Evolutionary conservation across 2,888 invertebrate species (phyloP).

Genomic region (Sphaerophoria taeniata): DNA sequence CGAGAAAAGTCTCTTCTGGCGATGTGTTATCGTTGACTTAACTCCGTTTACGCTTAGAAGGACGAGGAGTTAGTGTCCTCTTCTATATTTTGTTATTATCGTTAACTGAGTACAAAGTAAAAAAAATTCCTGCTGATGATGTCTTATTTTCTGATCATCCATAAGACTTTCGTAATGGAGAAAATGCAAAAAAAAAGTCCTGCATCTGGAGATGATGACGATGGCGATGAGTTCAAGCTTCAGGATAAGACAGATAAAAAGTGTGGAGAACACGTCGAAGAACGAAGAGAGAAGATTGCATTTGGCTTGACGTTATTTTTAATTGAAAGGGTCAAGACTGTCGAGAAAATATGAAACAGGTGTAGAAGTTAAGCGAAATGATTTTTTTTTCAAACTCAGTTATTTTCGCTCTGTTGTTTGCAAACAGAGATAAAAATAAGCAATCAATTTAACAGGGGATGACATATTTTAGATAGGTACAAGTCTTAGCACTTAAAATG

Average conservation of each 20-base stretch:
- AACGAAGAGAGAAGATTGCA: not conserved
- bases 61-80: conserved; percentile 31
- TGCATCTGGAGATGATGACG: not conserved
- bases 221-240: not conserved
- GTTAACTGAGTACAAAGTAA: conserved; percentile 50
- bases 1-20: conserved; percentile 35
- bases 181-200: not conserved
- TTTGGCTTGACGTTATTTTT: conserved; percentile 14
- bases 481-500: too few relatives aligned
- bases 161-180: conserved; percentile 15
- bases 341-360: conserved; percentile 8
- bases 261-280: not conserved
- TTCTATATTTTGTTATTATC: conserved; percentile 47
- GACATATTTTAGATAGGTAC: too few relatives aligned
- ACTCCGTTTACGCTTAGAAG: conserved; percentile 32
- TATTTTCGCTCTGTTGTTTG: too few relatives aligned
- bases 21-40: conserved; percentile 39
- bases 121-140: conserved; percentile 43
- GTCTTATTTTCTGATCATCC: conserved; percentile 29
- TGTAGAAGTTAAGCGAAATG: not conserved
- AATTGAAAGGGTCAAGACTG: conserved; percentile 23
- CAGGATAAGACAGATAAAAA: not conserved
- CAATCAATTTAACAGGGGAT: too few relatives aligned
- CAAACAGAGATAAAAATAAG: too few relatives aligned
- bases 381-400: too few relatives aligned